phyloP scores from a whole-genome alignment of 2,797 vertebrate species.

The Falco biarmicus region DNA sequence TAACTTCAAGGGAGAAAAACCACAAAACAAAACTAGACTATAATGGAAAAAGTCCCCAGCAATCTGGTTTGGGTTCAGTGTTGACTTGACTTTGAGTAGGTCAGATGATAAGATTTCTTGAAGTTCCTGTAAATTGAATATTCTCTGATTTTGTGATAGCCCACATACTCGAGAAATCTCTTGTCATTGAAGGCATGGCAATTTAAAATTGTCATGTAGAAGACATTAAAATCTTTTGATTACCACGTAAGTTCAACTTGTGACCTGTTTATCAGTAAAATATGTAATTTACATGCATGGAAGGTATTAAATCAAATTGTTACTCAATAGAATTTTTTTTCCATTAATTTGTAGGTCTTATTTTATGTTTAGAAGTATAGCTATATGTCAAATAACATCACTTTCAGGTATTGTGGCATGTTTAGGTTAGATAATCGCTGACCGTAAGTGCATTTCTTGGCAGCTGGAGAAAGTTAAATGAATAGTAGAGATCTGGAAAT shows the following conservation, averaged over 20 bases:
- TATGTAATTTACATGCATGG: neutral
- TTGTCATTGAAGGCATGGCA: neutral
- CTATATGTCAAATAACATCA: neutral
- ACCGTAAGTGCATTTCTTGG: neutral
- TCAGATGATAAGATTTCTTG: neutral
- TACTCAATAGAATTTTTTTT: neutral
- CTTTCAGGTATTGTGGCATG: neutral
- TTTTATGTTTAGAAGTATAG: neutral
- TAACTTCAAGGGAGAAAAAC: neutral
- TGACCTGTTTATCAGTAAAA: neutral
- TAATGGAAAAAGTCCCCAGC: neutral
- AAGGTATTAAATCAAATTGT: neutral
- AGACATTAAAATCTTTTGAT: neutral
- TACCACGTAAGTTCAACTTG: neutral
- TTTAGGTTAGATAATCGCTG: neutral
- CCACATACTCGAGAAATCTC: neutral
- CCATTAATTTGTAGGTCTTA: neutral
- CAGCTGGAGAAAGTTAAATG: neutral
- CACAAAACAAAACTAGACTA: neutral
- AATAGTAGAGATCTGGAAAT: neutral
- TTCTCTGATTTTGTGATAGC: neutral
- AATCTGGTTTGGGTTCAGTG: neutral
- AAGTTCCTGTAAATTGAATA: neutral
- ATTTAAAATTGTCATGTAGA: neutral
- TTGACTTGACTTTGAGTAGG: neutral